phyloP scores from a whole-genome alignment of 2,888 invertebrate species.

The Drosophila gaucha region DNA sequence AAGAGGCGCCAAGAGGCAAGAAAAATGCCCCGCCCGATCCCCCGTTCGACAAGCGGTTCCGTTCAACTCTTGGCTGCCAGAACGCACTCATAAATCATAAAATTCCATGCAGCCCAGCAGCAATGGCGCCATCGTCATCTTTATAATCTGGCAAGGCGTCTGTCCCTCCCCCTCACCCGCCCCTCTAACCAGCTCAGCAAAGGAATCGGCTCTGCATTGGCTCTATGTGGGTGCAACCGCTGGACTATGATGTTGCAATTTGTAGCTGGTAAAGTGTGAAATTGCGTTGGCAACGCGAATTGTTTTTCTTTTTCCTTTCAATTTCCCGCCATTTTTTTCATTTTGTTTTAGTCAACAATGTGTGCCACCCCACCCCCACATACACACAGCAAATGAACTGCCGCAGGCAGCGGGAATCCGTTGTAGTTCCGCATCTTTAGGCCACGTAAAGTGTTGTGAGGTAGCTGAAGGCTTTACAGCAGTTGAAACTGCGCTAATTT shows the following conservation, averaged over 20 bases:
- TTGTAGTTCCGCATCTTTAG: conserved; percentile 24
- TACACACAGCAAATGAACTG: conserved; percentile 10
- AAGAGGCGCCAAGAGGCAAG: conserved; percentile 46
- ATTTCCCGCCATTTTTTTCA: neutral
- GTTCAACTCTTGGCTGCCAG: conserved; percentile 43
- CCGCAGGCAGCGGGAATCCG: neutral
- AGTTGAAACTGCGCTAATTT: too few species aligned
- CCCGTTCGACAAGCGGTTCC: conserved; percentile 4
- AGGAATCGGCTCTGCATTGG: conserved; percentile 24
- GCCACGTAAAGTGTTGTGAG: too few species aligned
- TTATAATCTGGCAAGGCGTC: conserved; percentile 70
- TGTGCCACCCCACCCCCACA: conserved; percentile 1
- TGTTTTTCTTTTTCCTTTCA: conserved; percentile 48
- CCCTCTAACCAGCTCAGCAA: neutral
- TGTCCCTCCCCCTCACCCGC: neutral
- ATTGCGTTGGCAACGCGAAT: conserved; percentile 75
- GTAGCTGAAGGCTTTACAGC: conserved; percentile 1
- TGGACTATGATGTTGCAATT: conserved; percentile 78
- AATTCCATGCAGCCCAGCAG: conserved; percentile 65
- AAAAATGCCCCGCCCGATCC: conserved; percentile 23
- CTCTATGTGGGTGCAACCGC: conserved; percentile 47
- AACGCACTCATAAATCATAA: conserved; percentile 76
- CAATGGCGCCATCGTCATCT: conserved; percentile 69
- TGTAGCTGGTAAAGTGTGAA: conserved; percentile 80
- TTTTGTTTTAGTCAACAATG: conserved; percentile 29